These are phyloP conservation scores for Enteromius unitaeniatus DNA, from an alignment of 2,797 vertebrate species.

Conservation along the genomic window DNA sequence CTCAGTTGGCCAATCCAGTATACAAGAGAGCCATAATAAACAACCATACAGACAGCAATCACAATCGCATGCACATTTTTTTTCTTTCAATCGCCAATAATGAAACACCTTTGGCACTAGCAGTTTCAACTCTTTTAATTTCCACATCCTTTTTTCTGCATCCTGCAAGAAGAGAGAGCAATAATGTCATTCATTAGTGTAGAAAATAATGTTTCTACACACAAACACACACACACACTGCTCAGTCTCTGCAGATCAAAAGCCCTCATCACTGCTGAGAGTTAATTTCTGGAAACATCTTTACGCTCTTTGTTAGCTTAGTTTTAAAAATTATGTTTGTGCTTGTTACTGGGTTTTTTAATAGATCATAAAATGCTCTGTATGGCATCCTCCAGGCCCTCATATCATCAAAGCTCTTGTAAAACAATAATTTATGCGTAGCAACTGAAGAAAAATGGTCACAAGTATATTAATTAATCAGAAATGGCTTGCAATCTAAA, in stretches of 20 bases:
- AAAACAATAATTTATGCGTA: conserved; percentile 13
- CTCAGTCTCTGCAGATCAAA: conserved; percentile 15
- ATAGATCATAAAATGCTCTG: neutral
- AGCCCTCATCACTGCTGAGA: conserved; percentile 14
- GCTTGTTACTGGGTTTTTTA: conserved; percentile 9
- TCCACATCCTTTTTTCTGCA: neutral
- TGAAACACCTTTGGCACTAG: conserved; percentile 42
- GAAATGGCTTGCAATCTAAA: neutral
- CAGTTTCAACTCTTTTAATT: neutral
- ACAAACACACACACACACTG: neutral
- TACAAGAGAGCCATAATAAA: neutral
- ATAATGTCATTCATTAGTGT: conserved; percentile 25
- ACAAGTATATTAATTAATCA: neutral
- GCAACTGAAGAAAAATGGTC: neutral
- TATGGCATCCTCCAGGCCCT: neutral
- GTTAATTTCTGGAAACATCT: conserved; percentile 9
- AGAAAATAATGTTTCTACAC: conserved; percentile 24
- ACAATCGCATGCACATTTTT: neutral
- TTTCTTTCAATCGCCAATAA: conserved; percentile 22
- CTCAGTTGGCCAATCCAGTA: neutral
- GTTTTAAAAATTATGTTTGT: conserved; percentile 9
- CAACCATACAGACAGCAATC: conserved; percentile 25
- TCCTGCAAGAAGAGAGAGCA: neutral
- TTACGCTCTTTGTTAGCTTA: neutral
- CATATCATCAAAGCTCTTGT: neutral